phyloP scores from a whole-genome alignment of 2,888 invertebrate genomes.

The Xiphydria camelus region DNA sequence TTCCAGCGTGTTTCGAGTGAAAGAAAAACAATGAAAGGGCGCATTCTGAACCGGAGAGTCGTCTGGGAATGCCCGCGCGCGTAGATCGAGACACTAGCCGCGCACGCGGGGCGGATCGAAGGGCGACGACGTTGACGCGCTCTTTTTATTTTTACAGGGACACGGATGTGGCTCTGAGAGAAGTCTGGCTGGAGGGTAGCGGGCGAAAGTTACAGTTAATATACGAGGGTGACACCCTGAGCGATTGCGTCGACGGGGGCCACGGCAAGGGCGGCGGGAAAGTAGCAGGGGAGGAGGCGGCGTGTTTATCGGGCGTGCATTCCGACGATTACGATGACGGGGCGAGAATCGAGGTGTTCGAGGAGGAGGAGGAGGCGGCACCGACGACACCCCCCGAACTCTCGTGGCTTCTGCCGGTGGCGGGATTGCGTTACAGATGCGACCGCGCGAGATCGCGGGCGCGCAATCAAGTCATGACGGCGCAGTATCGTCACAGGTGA shows the following conservation, averaged over 20 bases:
- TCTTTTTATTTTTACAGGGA: slow-evolving; percentile 30
- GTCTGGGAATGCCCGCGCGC: slow-evolving; percentile 4
- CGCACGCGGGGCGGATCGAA: background rate
- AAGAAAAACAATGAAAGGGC: slow-evolving; percentile 1
- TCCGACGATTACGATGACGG: background rate
- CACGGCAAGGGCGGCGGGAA: slow-evolving; percentile 28
- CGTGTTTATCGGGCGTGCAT: slow-evolving; percentile 8
- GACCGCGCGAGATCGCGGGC: slow-evolving; percentile 26
- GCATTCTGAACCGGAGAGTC: background rate
- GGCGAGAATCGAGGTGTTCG: slow-evolving; percentile 31
- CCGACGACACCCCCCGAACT: slow-evolving; percentile 29
- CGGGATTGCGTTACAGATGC: slow-evolving; percentile 41
- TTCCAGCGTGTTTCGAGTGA: background rate
- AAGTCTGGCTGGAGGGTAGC: slow-evolving; percentile 39
- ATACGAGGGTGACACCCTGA: slow-evolving; percentile 45
- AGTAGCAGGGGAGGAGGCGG: slow-evolving; percentile 13
- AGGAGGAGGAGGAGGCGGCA: slow-evolving; percentile 19
- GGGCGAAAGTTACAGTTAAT: slow-evolving; percentile 44
- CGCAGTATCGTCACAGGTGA: slow-evolving; percentile 28
- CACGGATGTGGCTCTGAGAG: slow-evolving; percentile 42
- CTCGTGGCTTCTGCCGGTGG: slow-evolving; percentile 40
- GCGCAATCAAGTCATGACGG: slow-evolving; percentile 21
- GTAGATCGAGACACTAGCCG: background rate
- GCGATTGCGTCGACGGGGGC: slow-evolving; percentile 35
- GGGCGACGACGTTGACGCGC: too few species aligned